These are phyloP conservation scores for Chromobotia macracanthus DNA, from an alignment of 2,797 vertebrate species.

Conservation along the genomic window DNA sequence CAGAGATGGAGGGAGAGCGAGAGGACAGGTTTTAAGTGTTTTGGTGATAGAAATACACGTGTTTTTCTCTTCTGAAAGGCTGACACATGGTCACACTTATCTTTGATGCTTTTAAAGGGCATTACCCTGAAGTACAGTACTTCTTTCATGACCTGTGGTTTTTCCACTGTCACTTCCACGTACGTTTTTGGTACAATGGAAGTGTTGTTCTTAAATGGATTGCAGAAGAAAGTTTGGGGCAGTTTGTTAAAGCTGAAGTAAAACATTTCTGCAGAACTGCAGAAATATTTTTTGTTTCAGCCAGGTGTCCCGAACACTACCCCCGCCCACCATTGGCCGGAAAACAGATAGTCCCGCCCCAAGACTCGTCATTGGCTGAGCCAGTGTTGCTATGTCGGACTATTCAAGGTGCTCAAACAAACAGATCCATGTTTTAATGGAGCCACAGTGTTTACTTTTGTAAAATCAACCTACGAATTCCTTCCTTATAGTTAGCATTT, in stretches of 20 bases:
- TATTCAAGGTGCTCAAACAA: not conserved
- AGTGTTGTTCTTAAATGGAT: constrained; percentile 19
- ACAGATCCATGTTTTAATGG: not conserved
- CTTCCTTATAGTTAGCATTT: not conserved
- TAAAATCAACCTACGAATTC: not conserved
- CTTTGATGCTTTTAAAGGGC: constrained; percentile 45
- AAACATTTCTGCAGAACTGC: too few species aligned
- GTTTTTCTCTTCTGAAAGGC: constrained; percentile 38
- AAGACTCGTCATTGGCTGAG: too few species aligned
- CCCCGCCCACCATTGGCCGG: not conserved
- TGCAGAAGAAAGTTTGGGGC: not conserved
- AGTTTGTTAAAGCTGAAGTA: not conserved
- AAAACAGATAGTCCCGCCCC: not conserved
- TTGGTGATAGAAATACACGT: constrained; percentile 51
- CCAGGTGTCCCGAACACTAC: too few species aligned
- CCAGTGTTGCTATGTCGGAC: not conserved
- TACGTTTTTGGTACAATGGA: constrained; percentile 1
- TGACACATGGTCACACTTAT: constrained; percentile 38
- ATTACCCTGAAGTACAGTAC: constrained; percentile 14
- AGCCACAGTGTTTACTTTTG: not conserved
- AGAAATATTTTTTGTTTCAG: too few species aligned
- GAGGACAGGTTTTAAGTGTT: constrained; percentile 43
- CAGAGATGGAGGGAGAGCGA: constrained; percentile 12
- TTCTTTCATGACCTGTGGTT: constrained; percentile 7
- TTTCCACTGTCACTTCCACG: constrained; percentile 20